phyloP scores from a whole-genome alignment of 2,888 invertebrate genomes.

The Plagodis pulveraria region DNA sequence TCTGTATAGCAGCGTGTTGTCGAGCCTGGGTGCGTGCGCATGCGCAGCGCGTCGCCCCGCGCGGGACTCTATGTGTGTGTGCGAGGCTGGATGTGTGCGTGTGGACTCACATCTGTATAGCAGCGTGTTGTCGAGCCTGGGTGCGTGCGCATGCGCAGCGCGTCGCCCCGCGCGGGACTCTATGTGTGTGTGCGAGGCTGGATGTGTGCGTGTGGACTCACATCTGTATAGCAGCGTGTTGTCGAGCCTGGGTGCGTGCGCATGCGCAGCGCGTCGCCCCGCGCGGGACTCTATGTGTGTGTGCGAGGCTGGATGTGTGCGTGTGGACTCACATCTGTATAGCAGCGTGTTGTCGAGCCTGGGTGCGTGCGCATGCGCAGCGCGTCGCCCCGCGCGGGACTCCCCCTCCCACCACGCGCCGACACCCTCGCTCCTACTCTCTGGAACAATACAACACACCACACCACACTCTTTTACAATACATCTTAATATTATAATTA shows the following conservation, averaged over 20 bases:
- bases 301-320: no score
- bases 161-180: conserved; percentile 54
- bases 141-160: conserved; percentile 81
- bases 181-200: no score
- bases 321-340: conserved; percentile 59
- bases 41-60: conserved; percentile 75
- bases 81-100: no score
- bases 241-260: conserved; percentile 66
- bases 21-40: conserved; percentile 67
- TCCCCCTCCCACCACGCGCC: conserved; percentile 55
- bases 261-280: conserved; percentile 76
- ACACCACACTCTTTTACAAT: not conserved
- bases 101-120: conserved; percentile 66
- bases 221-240: conserved; percentile 65
- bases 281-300: conserved; percentile 40
- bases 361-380: conserved; percentile 80
- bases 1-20: conserved; percentile 62
- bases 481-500: no score
- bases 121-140: conserved; percentile 55
- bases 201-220: conserved; percentile 39
- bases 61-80: no score
- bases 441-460: not conserved
- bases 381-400: conserved; percentile 58
- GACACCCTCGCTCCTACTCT: conserved; percentile 34
- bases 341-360: conserved; percentile 57